These are phyloP conservation scores for Melanocharis versteri DNA, from an alignment of 2,113 vertebrate species.

Conservation along the genomic window DNA sequence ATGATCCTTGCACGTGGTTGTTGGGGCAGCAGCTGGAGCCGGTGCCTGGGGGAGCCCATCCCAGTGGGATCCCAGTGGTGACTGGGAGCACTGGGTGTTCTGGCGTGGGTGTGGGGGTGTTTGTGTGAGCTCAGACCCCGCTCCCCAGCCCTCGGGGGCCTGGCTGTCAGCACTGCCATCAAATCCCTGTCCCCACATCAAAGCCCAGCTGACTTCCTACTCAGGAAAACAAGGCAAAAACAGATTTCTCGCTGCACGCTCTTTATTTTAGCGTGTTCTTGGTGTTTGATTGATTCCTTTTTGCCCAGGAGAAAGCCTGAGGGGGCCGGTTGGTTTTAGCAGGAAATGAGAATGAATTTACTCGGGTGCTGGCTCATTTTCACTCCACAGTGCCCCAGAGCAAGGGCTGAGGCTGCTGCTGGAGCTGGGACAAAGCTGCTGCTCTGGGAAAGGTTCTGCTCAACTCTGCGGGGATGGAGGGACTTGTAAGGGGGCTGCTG, in stretches of 20 bases:
- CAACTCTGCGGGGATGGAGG: accelerated
- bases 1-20: not conserved
- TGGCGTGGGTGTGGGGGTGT: not conserved
- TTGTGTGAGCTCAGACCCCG: not conserved
- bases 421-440: not conserved
- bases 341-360: conserved; percentile 10
- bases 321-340: not conserved
- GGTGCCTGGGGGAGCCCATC: not conserved
- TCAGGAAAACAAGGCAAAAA: conserved; percentile 34
- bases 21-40: not conserved
- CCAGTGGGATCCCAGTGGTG: not conserved
- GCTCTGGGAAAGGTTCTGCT: not conserved
- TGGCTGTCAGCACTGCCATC: not conserved
- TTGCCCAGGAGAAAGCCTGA: not conserved
- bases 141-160: not conserved
- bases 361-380: not conserved
- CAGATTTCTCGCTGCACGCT: not conserved
- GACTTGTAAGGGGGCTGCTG: not conserved
- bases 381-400: not conserved
- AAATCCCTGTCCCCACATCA: conserved; percentile 30
- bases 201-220: conserved; percentile 43
- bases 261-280: not conserved
- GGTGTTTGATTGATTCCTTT: not conserved
- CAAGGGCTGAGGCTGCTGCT: not conserved
- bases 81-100: not conserved